Percentiles rank a stretch among this genome's conserved stretches.
Evolutionary conservation across 1,140 invertebrate genomes (phyloP).

Genomic region (Leptoteleia sp.): DNA sequence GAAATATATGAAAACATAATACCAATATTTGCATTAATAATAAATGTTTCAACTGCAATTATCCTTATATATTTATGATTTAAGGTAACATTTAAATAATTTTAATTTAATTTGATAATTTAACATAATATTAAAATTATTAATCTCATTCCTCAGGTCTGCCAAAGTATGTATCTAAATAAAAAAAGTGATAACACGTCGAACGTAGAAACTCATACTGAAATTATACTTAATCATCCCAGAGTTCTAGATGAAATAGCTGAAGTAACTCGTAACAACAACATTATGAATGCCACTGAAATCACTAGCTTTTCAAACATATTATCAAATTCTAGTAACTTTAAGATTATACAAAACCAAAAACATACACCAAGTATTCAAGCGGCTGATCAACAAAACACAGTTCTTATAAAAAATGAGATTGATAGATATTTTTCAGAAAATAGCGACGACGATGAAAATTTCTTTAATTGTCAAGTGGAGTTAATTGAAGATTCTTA

Average conservation of each 20-base stretch:
- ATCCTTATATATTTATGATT: no score
- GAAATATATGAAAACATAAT: no score
- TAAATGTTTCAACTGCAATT: no score
- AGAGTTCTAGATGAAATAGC: conserved; percentile 35
- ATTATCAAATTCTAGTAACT: background rate
- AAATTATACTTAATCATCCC: background rate
- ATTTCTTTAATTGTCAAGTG: conserved; percentile 42
- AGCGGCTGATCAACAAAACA: background rate
- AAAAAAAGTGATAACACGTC: background rate
- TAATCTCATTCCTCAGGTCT: background rate
- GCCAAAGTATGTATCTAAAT: conserved; percentile 7
- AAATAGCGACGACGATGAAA: conserved; percentile 34
- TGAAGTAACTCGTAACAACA: conserved; percentile 36
- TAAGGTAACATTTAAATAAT: no score
- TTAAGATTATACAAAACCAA: conserved; percentile 13
- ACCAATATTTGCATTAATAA: no score
- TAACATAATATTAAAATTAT: no score
- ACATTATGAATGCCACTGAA: conserved; percentile 28
- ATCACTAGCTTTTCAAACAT: background rate
- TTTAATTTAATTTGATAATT: no score
- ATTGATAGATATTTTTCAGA: conserved; percentile 20
- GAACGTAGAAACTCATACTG: background rate
- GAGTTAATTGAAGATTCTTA: conserved; percentile 26
- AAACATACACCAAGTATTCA: background rate
- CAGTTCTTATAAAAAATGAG: conserved; percentile 30